phyloP scores from a whole-genome alignment of 2,113 vertebrate species.

The Poecilia latipinna region DNA sequence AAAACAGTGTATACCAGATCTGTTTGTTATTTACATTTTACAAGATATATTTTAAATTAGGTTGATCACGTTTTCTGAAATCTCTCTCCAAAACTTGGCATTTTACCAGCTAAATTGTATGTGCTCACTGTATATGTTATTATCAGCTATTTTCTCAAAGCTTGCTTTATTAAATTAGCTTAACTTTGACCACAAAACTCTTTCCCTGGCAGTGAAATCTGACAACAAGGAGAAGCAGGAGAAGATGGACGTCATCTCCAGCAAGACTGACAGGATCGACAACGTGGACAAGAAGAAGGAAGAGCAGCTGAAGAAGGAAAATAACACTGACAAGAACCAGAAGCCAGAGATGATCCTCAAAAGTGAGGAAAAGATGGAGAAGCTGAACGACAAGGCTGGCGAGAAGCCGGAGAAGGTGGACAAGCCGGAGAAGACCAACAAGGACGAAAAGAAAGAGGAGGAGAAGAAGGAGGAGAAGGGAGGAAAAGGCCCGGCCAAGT shows the following conservation, averaged over 20 bases:
- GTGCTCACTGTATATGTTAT: neutral
- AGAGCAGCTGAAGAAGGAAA: constrained; percentile 70
- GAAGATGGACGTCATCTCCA: constrained; percentile 54
- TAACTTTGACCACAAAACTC: constrained; percentile 1
- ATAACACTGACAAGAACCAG: constrained; percentile 61
- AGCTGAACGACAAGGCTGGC: constrained; percentile 57
- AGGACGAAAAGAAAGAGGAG: constrained; percentile 74
- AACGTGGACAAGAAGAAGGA: constrained; percentile 65
- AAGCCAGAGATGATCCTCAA: constrained; percentile 73
- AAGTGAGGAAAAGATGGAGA: constrained; percentile 67
- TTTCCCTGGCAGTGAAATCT: constrained; percentile 70
- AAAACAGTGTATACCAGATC: neutral
- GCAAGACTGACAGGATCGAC: constrained; percentile 57
- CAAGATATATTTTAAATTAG: neutral
- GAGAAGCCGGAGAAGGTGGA: constrained; percentile 74
- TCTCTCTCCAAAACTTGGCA: neutral
- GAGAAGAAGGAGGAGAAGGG: constrained; percentile 75
- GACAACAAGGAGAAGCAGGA: constrained; percentile 76
- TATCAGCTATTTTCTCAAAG: neutral
- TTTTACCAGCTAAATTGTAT: neutral
- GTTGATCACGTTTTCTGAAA: neutral
- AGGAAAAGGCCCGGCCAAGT: constrained; percentile 68
- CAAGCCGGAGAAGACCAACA: constrained; percentile 77
- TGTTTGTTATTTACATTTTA: neutral
- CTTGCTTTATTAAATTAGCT: neutral